A percentile compares a stretch with the other conserved stretches of the same genome.
phyloP scores from a whole-genome alignment of 1,140 invertebrate species.

The Heliconius himera region DNA sequence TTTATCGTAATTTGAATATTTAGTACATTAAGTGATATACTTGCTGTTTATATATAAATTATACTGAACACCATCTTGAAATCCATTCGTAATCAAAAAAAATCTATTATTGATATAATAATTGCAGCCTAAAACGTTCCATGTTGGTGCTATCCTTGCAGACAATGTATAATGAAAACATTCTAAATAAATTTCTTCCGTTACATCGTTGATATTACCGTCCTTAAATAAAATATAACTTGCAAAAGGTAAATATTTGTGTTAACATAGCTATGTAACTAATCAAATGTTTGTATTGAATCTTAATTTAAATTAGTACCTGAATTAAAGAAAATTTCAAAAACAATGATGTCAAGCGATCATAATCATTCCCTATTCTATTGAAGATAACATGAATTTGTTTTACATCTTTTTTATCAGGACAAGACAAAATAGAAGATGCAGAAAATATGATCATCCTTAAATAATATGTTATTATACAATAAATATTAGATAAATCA shows the following conservation, averaged over 20 bases:
- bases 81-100: constrained; percentile 62
- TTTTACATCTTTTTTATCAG: constrained; percentile 64
- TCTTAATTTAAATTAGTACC: constrained; percentile 39
- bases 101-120: constrained; percentile 75
- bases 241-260: neutral
- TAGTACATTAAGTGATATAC: constrained; percentile 18
- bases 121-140: constrained; percentile 71
- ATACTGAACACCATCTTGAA: constrained; percentile 67
- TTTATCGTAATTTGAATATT: neutral
- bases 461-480: constrained; percentile 32
- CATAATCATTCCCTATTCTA: constrained; percentile 64
- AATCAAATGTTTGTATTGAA: neutral
- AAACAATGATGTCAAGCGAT: constrained; percentile 65
- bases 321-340: constrained; percentile 65
- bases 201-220: constrained; percentile 52
- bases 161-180: constrained; percentile 76
- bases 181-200: constrained; percentile 60
- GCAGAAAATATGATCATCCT: constrained; percentile 79
- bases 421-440: constrained; percentile 69
- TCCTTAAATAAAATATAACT: constrained; percentile 52
- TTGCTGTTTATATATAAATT: constrained; percentile 62
- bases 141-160: constrained; percentile 73
- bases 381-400: constrained; percentile 72
- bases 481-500: neutral
- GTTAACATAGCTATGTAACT: neutral